Conservation (phyloP, 2,888 invertebrate genomes). For the Sesamia inferens region DNA sequence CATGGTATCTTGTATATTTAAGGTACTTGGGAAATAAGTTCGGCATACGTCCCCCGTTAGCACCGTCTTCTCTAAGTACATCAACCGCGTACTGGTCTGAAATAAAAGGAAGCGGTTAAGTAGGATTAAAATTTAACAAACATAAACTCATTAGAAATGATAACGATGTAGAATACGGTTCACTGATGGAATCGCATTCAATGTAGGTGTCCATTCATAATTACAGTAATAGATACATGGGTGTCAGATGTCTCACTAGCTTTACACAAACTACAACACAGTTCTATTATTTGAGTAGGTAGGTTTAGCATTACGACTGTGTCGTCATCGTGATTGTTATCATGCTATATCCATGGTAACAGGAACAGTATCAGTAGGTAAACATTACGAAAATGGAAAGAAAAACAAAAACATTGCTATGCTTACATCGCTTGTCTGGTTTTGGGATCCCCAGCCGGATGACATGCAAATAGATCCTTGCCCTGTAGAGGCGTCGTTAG, state of each 20-base stretch:
- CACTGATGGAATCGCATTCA: too few species aligned
- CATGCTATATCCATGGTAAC: too few species aligned
- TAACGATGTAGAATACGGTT: too few species aligned
- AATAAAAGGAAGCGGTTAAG: neutral
- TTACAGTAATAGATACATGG: too few species aligned
- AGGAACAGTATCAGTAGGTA: neutral
- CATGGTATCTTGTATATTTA: neutral
- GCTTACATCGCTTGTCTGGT: constrained; percentile 26
- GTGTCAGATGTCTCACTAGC: too few species aligned
- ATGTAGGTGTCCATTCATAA: too few species aligned
- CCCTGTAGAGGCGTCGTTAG: neutral
- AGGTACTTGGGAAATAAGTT: fast-evolving
- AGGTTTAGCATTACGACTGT: too few species aligned
- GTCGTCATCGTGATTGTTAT: too few species aligned
- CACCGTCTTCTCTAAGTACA: neutral
- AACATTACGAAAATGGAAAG: neutral
- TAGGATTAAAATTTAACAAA: too few species aligned
- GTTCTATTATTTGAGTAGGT: too few species aligned
- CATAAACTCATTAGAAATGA: too few species aligned
- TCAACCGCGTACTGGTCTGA: constrained; percentile 8
- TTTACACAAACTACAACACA: too few species aligned
- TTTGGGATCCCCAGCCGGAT: constrained; percentile 27
- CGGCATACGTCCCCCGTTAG: fast-evolving
- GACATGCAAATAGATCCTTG: neutral
- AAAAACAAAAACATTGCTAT: neutral